Evolutionary conservation across 37 sponge, comb jelly and placozoan species (phyloP).

Genomic region (Diacarnus erythraeanus): DNA sequence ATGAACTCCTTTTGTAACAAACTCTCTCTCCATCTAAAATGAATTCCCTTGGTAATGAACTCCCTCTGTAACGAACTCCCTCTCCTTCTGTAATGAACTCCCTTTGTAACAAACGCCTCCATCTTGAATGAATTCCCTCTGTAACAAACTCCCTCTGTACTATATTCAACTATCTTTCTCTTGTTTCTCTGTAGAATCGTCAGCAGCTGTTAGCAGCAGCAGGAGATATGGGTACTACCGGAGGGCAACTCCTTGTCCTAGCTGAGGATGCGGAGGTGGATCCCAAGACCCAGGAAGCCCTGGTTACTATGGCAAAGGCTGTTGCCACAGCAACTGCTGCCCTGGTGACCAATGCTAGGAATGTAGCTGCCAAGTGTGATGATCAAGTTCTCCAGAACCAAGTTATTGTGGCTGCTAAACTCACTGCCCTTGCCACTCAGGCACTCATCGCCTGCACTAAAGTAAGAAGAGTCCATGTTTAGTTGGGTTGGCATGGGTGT

Average conservation of each 20-base stretch:
- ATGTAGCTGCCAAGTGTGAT: conserved; percentile 82
- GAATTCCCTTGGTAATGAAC: too few species aligned
- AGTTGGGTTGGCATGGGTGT: too few species aligned
- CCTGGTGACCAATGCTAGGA: conserved; percentile 87
- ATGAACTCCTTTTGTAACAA: too few species aligned
- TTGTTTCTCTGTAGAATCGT: conserved; percentile 63
- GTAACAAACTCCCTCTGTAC: conserved; percentile 9
- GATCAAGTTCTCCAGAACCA: conserved; percentile 80
- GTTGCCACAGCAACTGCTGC: conserved; percentile 89
- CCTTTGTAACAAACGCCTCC: too few species aligned
- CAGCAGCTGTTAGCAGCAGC: conserved; percentile 71
- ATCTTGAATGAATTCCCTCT: conserved; percentile 1
- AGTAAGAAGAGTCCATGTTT: too few species aligned
- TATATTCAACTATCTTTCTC: too few species aligned
- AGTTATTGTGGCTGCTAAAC: conserved; percentile 80
- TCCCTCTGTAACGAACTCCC: too few species aligned
- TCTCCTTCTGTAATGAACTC: too few species aligned
- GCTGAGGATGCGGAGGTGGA: conserved; percentile 82
- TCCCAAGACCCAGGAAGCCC: conserved; percentile 73
- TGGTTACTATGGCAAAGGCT: conserved; percentile 90
- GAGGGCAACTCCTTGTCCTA: conserved; percentile 67
- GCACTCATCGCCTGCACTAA: conserved; percentile 90
- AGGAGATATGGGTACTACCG: conserved; percentile 80
- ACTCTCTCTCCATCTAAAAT: too few species aligned
- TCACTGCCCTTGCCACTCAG: conserved; percentile 88